These are phyloP conservation scores for Sterrhoptilus dennistouni DNA, from an alignment of 2,113 vertebrate genomes.

Conservation along the genomic window DNA sequence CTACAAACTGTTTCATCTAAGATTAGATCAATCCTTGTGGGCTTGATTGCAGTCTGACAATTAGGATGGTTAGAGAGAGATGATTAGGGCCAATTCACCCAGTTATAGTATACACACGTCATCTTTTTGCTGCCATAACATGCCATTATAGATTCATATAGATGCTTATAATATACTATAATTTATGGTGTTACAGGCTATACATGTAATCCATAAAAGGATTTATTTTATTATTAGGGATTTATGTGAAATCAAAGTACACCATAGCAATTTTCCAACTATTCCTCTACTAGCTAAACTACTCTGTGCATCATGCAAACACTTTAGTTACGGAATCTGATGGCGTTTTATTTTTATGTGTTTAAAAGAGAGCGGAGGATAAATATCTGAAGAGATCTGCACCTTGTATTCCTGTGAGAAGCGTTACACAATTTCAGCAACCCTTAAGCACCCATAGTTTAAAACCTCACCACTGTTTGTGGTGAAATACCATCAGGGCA, in stretches of 20 bases:
- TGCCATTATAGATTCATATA: slow-evolving; percentile 30
- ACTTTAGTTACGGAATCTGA: neutral
- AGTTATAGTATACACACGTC: neutral
- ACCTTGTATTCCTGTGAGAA: neutral
- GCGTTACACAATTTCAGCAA: neutral
- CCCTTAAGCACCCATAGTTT: neutral
- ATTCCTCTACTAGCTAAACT: neutral
- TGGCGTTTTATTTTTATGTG: neutral
- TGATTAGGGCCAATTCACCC: slow-evolving; percentile 42
- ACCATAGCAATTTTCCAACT: slow-evolving; percentile 46
- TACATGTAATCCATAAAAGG: neutral
- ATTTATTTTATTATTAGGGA: slow-evolving; percentile 49
- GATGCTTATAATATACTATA: slow-evolving; percentile 14
- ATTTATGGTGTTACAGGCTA: slow-evolving; percentile 13
- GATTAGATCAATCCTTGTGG: slow-evolving; percentile 32
- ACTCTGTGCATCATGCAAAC: neutral
- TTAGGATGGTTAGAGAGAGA: slow-evolving; percentile 39
- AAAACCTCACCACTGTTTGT: neutral
- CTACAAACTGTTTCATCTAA: slow-evolving; percentile 7
- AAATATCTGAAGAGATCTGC: neutral
- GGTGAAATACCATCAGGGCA: neutral
- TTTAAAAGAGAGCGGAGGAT: neutral
- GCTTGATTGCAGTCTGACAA: slow-evolving; percentile 50
- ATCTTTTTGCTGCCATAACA: slow-evolving; percentile 35
- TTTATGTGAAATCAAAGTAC: slow-evolving; percentile 11